phyloP scores from a whole-genome alignment of 2,113 vertebrate genomes.

The Heterotilapia buettikoferi region DNA sequence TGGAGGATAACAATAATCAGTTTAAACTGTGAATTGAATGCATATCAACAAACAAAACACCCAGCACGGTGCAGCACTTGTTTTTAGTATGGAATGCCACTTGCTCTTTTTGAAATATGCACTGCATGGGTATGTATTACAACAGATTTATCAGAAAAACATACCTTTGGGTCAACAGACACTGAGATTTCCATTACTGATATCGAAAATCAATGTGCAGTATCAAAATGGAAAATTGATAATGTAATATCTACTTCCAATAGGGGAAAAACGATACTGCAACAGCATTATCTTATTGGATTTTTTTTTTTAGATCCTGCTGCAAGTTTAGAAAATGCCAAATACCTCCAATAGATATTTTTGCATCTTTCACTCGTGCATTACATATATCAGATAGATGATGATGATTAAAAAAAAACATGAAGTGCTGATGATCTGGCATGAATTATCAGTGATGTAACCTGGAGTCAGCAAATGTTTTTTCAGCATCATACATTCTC shows the following conservation, averaged over 20 bases:
- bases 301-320: neutral
- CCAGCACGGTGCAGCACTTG: neutral
- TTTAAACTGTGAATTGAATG: neutral
- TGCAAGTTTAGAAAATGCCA: neutral
- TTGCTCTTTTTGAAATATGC: neutral
- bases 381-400: neutral
- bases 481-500: neutral
- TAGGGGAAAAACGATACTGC: neutral
- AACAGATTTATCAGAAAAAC: neutral
- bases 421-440: rapidly evolving
- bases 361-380: neutral
- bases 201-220: conserved; percentile 7
- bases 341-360: neutral
- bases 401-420: neutral
- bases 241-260: conserved; percentile 2
- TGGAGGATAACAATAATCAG: neutral
- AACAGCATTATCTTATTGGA: neutral
- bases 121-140: neutral
- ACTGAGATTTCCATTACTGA: neutral
- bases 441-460: rapidly evolving
- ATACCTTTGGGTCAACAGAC: neutral
- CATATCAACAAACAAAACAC: neutral
- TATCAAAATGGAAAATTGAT: conserved; percentile 22
- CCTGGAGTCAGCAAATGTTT: neutral
- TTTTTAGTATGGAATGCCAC: neutral